Base-by-base conservation (phyloP, 2,797 vertebrate genomes). In the Rhabdomys pumilio region DNA sequence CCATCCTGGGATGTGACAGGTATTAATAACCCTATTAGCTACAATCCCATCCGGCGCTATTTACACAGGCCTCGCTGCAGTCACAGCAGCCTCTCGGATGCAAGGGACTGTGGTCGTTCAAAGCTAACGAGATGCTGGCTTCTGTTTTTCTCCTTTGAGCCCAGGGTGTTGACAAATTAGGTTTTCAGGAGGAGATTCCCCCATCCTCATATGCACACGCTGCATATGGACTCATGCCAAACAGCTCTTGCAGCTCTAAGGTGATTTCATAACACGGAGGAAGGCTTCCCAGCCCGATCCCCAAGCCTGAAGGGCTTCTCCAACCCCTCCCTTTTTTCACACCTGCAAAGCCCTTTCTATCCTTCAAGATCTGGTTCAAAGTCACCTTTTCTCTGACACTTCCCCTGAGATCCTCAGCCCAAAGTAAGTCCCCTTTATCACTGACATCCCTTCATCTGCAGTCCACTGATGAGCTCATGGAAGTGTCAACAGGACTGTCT, bases 21-120 rank as follows among this genome's bases (percentile, higher is more conserved):
- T 98, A 98, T 98, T 98, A 98, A 98, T 98, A 98, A 98, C 98
- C 97, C 98, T 97, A 98, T 98, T 98, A 98, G 84, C 97, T 91
- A 47, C 98, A 83, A 63, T 81, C 53, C 95, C n/a, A 77, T 19
- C 94, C 4, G 29, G 97, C 77, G 93, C 98, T 96, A 65, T 77
- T 97, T 84, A 79, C 95, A 97, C 97, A 76, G 98, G 97, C 95
- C 0, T 2, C 0, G 93, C 97, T 93, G 93, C 14, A 86, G 15
- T 50, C 95, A 14, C 93, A 76, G 96, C 96, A 92, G 96, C 94
- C 84, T 10, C 96, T 93, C 19, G 17, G 93, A 67, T 97, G 95
- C 94, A 65, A 92, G 96, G 92, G 89, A 94, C 94, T 77, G 90
- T 89, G 50, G 63, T 17, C 88, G 73, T 93, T 87, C 97, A 47